Evolutionary conservation across 2,797 vertebrate genomes (phyloP), one percentile per base, ranked within the genome.

Genomic region (Aeoliscus strigatus): DNA sequence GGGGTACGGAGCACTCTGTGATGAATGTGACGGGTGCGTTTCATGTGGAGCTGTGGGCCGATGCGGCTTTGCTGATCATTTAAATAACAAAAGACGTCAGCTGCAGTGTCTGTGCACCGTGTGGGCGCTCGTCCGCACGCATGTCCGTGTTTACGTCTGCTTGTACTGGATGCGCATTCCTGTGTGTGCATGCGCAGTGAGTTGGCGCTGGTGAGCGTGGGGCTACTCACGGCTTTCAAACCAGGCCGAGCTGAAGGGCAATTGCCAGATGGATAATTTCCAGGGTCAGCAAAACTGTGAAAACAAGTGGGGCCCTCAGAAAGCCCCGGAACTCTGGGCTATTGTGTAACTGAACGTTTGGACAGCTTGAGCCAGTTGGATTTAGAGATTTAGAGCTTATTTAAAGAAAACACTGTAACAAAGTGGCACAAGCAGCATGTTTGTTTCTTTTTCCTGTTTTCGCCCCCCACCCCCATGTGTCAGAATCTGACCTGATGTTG

Each of bases 341-440:
- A 61, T 80, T 81, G 80, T 76, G 62, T 66, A 68, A 63, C 68
- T 33, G 63, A 80, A 59, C 33, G 28, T 80, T 80, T 76, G 69
- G 79, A 79, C 71, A 70, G 71, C 71, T 70, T 83, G 77, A 84
- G 77, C 77, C 40, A 10, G 35, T 51, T 54, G 79, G 83, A 82
- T 87, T 87, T 87, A 86, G 53, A 61, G 82, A 74, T 84, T 83
- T 84, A 75, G 51, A 70, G 78, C 72, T 80, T 81, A 79, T 82
- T 79, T 71, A 65, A 79, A 75, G 62, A 68, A 79, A 79, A 71
- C 70, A 77, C 54, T 76, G 71, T 51, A 66, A 72, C 68, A 79
- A 75, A 79, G 72, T 71, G 61, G 51, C 36, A 13, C 75, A 72
- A 73, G 71, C 51, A 69, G 64, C 55, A 7, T 53, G 17, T 45